These are phyloP conservation scores for Nesospiza acunhae DNA, from an alignment of 2,113 vertebrate genomes.

Conservation along the genomic window DNA sequence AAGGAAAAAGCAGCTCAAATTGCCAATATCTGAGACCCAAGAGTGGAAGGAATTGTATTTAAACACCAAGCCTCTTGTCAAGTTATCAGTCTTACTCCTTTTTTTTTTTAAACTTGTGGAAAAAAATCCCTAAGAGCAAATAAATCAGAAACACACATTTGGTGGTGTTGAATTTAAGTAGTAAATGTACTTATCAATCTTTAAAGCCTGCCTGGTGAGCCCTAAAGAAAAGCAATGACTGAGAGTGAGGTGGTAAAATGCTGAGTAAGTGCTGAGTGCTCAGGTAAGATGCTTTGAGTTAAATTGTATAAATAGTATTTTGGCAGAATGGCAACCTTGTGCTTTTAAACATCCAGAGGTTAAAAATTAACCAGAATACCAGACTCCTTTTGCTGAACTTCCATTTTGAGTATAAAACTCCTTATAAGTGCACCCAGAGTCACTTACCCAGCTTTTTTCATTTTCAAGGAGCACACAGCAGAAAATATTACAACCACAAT, in stretches of 20 bases:
- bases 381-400: neutral
- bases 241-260: neutral
- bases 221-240: neutral
- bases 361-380: neutral
- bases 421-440: neutral
- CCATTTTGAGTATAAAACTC: neutral
- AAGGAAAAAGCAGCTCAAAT: neutral
- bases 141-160: neutral
- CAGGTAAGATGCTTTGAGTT: neutral
- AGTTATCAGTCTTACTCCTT: neutral
- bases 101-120: no score
- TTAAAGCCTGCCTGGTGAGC: neutral
- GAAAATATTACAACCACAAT: slow-evolving; percentile 8
- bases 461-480: neutral
- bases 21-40: neutral
- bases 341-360: neutral
- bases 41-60: neutral
- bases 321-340: neutral
- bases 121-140: neutral
- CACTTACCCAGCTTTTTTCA: slow-evolving; percentile 5
- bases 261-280: neutral
- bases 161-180: neutral
- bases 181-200: neutral
- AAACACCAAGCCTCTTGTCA: neutral
- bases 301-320: neutral